Conservation (phyloP, 2,113 vertebrate genomes). For the Formicarius rufipectus region DNA sequence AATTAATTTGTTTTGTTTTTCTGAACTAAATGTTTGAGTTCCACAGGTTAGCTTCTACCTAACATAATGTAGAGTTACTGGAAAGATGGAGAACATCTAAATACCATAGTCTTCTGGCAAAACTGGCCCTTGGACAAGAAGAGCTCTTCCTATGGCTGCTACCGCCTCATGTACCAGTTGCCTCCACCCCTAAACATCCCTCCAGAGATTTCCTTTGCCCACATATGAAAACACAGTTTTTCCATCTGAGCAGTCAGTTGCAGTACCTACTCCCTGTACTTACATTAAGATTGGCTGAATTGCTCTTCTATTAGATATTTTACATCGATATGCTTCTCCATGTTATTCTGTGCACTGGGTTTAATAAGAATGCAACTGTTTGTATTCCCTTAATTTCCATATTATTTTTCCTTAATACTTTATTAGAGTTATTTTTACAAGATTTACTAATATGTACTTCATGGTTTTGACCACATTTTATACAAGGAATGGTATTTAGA, state of each 20-base stretch:
- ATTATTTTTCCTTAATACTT: not conserved
- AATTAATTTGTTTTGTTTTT: not conserved
- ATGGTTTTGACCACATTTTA: not conserved
- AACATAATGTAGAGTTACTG: not conserved
- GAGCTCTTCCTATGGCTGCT: not conserved
- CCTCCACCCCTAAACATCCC: not conserved
- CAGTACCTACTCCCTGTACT: not conserved
- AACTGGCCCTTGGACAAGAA: not conserved
- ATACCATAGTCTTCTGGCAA: not conserved
- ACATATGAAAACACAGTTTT: not conserved
- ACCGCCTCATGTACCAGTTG: accelerated
- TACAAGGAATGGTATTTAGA: not conserved
- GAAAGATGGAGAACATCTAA: not conserved
- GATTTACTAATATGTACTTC: not conserved
- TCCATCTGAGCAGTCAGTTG: not conserved
- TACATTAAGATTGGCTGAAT: not conserved
- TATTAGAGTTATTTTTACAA: not conserved
- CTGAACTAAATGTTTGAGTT: not conserved
- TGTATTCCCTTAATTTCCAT: not conserved
- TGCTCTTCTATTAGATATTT: not conserved
- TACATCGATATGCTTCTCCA: not conserved
- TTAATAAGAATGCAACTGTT: not conserved
- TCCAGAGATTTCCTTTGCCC: not conserved
- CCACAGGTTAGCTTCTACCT: not conserved
- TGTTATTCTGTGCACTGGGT: not conserved